Conservation (phyloP, 2,797 vertebrate genomes). For the Sphenopsis melanotis region DNA sequence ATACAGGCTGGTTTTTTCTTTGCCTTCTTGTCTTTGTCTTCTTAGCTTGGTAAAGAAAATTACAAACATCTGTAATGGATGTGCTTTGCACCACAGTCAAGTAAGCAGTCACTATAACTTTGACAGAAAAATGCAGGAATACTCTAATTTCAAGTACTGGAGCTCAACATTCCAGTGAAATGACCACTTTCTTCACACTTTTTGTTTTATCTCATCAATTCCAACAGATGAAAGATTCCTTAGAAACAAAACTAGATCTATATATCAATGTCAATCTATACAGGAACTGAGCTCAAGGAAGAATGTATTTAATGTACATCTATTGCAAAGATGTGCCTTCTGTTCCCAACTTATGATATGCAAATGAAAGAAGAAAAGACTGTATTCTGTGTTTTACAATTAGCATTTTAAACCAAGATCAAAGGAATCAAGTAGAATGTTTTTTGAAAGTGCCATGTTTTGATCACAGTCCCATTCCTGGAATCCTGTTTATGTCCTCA, state of each 20-base stretch:
- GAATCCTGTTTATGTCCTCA: not conserved
- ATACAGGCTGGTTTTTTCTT: not conserved
- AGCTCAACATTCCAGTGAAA: not conserved
- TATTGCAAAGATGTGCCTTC: not conserved
- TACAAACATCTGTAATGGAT: not conserved
- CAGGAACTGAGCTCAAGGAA: constrained; percentile 29
- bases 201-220: constrained; percentile 21
- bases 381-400: constrained; percentile 4
- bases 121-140: not conserved
- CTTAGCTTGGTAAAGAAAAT: not conserved
- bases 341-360: constrained; percentile 7
- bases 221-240: constrained; percentile 21
- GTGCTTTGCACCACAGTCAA: not conserved
- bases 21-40: not conserved
- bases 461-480: not conserved
- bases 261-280: constrained; percentile 22
- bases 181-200: not conserved
- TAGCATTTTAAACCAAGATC: constrained; percentile 33
- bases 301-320: constrained; percentile 14
- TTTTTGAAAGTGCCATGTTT: not conserved
- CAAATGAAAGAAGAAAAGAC: constrained; percentile 30
- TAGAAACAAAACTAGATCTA: constrained; percentile 39
- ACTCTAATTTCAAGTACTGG: not conserved
- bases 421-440: constrained; percentile 11
- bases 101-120: not conserved